phyloP scores from a whole-genome alignment of 1,140 invertebrate genomes.

The Periplaneta americana region DNA sequence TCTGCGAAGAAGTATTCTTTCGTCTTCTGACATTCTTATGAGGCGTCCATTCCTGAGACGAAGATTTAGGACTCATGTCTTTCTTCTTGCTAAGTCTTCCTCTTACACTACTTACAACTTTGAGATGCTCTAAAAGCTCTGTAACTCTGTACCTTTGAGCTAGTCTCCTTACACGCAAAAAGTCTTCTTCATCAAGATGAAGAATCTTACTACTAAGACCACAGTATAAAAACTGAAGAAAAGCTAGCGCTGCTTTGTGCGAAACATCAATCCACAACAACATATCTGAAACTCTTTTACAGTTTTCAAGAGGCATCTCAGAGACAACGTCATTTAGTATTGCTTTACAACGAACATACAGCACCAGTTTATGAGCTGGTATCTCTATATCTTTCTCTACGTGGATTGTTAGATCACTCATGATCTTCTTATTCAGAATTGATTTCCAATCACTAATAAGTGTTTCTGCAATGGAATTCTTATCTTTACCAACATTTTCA shows the following conservation, averaged over 20 bases:
- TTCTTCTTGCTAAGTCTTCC: conserved; percentile 2
- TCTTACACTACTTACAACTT: background rate
- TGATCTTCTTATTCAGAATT: conserved; percentile 34
- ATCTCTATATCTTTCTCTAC: conserved; percentile 33
- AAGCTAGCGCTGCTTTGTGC: conserved; percentile 32
- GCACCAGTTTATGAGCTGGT: conserved; percentile 39
- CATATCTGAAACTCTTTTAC: conserved; percentile 28
- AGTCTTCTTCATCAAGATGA: conserved; percentile 15
- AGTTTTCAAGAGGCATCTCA: conserved; percentile 20
- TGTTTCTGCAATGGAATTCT: background rate
- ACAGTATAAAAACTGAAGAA: conserved; percentile 41
- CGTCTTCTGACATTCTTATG: background rate
- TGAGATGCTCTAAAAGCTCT: conserved; percentile 16
- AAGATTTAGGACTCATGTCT: no score
- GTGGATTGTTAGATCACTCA: conserved; percentile 39
- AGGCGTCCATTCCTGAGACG: background rate
- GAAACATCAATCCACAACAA: conserved; percentile 32
- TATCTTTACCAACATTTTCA: background rate
- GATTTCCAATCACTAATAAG: conserved; percentile 31
- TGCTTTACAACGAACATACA: conserved; percentile 36
- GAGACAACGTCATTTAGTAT: conserved; percentile 34
- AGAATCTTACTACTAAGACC: conserved; percentile 30
- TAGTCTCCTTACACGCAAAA: conserved; percentile 26
- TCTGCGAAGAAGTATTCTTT: background rate
- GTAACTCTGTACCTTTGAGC: conserved; percentile 25